These are phyloP conservation scores for Solea senegalensis DNA, from an alignment of 2,113 vertebrate species.

Conservation along the genomic window DNA sequence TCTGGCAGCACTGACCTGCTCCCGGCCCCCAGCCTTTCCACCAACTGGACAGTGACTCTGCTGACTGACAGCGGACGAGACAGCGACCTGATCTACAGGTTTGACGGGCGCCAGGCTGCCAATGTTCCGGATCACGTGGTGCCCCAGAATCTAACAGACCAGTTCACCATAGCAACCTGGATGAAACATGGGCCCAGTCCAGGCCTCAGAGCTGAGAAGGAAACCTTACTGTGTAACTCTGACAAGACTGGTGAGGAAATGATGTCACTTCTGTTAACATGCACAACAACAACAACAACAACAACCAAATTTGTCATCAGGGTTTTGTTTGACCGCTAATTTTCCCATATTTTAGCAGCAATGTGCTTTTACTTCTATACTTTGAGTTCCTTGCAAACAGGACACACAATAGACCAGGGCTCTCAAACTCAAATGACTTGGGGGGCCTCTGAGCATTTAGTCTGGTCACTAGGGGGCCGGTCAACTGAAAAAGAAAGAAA, in stretches of 20 bases:
- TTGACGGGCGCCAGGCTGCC: slow-evolving; percentile 93
- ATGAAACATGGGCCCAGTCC: slow-evolving; percentile 97
- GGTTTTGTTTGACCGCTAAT: background rate
- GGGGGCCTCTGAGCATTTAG: no score
- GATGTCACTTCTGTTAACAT: background rate
- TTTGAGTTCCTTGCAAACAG: slow-evolving; percentile 1
- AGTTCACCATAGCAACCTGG: slow-evolving; percentile 96
- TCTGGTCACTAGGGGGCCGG: no score
- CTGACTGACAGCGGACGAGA: slow-evolving; percentile 88
- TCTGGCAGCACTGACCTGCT: slow-evolving; percentile 95
- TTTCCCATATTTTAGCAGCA: background rate
- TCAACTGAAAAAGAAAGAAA: no score
- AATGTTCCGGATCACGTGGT: slow-evolving; percentile 94
- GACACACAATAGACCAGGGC: background rate
- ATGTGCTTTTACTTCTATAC: background rate
- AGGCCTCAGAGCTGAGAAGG: slow-evolving; percentile 92
- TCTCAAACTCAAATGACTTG: background rate
- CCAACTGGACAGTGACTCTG: slow-evolving; percentile 93
- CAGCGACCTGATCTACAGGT: slow-evolving; percentile 92
- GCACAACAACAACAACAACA: background rate
- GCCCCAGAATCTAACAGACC: slow-evolving; percentile 95
- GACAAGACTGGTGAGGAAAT: slow-evolving; percentile 91
- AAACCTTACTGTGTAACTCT: slow-evolving; percentile 97
- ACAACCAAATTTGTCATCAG: background rate
- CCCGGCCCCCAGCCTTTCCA: slow-evolving; percentile 86